Conservation (phyloP, 2,797 vertebrate genomes). For the Semaprochilodus insignis region DNA sequence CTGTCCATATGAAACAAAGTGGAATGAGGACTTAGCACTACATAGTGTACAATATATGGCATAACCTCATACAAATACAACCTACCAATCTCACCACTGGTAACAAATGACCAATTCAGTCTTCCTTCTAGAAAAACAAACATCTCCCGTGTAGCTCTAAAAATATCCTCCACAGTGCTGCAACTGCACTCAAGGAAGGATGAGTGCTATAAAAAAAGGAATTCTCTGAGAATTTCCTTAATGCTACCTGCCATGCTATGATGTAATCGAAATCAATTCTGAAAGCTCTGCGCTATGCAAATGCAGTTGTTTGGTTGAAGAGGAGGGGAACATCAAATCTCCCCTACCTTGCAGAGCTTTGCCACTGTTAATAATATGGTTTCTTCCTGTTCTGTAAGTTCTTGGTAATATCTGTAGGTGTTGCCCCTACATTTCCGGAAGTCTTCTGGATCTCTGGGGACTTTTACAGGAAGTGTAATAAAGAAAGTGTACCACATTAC, state of each 20-base stretch:
- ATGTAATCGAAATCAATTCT: not conserved
- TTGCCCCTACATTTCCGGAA: not conserved
- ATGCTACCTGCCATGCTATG: not conserved
- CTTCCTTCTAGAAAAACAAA: not conserved
- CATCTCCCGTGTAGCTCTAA: not conserved
- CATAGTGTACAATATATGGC: not conserved
- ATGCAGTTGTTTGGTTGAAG: not conserved
- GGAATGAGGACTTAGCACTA: not conserved
- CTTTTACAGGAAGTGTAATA: conserved; percentile 26
- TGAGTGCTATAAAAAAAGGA: not conserved
- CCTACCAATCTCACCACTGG: not conserved
- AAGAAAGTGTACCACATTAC: conserved; percentile 23
- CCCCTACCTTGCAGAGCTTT: not conserved
- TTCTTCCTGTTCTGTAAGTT: conserved; percentile 43
- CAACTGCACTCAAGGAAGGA: not conserved
- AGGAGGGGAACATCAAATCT: not conserved
- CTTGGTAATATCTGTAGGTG: conserved; percentile 38
- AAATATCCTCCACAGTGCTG: not conserved
- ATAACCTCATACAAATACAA: not conserved
- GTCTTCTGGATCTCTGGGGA: conserved; percentile 11
- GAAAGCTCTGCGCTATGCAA: not conserved
- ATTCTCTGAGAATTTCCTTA: not conserved
- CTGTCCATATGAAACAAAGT: not conserved
- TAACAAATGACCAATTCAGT: not conserved
- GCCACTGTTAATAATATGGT: not conserved